Conservation (phyloP, 2,113 vertebrate genomes). For the Nesoenas mayeri region DNA sequence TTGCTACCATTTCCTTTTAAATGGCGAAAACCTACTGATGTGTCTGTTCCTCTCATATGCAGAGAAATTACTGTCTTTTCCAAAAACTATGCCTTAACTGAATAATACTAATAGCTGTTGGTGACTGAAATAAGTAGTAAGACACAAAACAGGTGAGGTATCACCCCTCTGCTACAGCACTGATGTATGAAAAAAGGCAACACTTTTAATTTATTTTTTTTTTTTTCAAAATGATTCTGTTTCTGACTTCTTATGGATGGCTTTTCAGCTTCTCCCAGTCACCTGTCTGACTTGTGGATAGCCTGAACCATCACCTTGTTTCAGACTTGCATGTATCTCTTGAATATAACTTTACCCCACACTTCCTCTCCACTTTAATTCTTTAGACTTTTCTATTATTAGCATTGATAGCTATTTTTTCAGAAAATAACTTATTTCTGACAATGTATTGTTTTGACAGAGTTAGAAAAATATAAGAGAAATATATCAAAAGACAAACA, state of each 20-base stretch:
- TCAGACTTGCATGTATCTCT: neutral
- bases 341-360: neutral
- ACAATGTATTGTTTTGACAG: neutral
- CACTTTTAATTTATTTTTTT: neutral
- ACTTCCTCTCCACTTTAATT: neutral
- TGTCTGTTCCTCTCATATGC: neutral
- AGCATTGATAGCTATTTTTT: neutral
- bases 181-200: neutral
- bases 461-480: neutral
- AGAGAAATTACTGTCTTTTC: fast-evolving
- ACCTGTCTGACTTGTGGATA: neutral
- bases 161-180: neutral
- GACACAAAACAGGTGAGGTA: neutral
- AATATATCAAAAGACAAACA: neutral
- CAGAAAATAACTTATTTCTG: neutral
- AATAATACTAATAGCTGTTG: neutral
- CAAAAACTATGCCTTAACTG: neutral
- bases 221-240: neutral
- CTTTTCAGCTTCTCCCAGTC: neutral
- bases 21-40: neutral
- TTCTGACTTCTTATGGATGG: neutral
- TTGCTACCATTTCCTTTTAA: neutral
- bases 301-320: neutral
- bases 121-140: neutral
- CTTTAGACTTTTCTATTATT: neutral